A percentile compares a stretch with the other conserved stretches of the same genome.
Evolutionary conservation across 2,888 invertebrate species (phyloP).

Genomic region (Acrobasis suavella): DNA sequence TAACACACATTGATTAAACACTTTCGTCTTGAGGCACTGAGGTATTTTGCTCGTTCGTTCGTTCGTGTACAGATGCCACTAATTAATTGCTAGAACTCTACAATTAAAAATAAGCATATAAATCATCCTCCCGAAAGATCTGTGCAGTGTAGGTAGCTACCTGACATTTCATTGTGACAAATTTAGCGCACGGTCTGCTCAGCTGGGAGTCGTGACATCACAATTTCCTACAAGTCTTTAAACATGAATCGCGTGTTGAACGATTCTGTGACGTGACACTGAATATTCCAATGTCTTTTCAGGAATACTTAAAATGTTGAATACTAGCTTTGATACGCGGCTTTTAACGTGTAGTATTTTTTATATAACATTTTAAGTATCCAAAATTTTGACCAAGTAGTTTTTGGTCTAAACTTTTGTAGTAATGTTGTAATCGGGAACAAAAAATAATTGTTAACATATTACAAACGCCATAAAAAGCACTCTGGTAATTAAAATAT

Average conservation of each 20-base stretch:
- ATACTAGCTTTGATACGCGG: too few relatives aligned
- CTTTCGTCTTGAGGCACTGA: too few relatives aligned
- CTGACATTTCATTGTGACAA: constrained; percentile 9
- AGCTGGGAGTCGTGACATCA: constrained; percentile 2
- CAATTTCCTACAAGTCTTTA: constrained; percentile 14
- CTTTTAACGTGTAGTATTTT: too few relatives aligned
- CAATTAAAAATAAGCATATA: neutral
- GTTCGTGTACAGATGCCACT: too few relatives aligned
- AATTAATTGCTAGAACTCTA: too few relatives aligned
- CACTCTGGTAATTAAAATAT: too few relatives aligned
- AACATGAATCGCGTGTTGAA: neutral
- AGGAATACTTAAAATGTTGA: neutral
- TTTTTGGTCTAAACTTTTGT: too few relatives aligned
- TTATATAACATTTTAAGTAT: too few relatives aligned
- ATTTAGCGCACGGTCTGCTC: neutral
- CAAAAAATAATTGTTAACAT: neutral
- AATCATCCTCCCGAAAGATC: too few relatives aligned
- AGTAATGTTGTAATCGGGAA: neutral
- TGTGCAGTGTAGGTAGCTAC: neutral
- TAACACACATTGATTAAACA: too few relatives aligned
- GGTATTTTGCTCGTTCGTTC: too few relatives aligned
- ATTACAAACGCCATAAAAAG: neutral
- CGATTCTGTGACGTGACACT: neutral
- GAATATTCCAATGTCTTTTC: constrained; percentile 3
- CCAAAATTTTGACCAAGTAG: too few relatives aligned